phyloP scores from a whole-genome alignment of 2,113 vertebrate genomes.

The Garra rufa region DNA sequence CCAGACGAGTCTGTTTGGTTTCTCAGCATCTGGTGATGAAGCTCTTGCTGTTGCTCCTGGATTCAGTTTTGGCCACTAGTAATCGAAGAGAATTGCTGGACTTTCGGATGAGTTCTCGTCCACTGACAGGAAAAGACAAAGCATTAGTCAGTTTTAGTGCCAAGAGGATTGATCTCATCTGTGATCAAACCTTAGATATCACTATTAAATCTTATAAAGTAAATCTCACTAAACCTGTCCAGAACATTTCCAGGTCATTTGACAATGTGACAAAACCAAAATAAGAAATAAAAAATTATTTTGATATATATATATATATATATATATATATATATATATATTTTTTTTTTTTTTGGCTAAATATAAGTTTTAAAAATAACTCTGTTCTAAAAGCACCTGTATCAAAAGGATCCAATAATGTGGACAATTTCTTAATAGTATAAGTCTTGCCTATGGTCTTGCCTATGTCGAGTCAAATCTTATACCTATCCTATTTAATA shows the following conservation, averaged over 20 bases:
- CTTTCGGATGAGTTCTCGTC: slow-evolving; percentile 74
- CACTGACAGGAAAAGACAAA: slow-evolving; percentile 61
- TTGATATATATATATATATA: too few relatives aligned
- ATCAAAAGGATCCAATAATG: too few relatives aligned
- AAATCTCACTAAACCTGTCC: background rate
- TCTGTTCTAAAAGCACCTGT: too few relatives aligned
- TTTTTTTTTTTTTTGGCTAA: too few relatives aligned
- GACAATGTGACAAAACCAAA: background rate
- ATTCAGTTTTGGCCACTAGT: slow-evolving; percentile 75
- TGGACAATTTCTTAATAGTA: too few relatives aligned
- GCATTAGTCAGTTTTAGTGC: background rate
- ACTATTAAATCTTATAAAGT: background rate
- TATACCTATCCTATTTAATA: too few relatives aligned
- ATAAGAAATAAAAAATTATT: background rate
- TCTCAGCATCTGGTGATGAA: slow-evolving; percentile 65
- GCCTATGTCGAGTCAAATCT: too few relatives aligned
- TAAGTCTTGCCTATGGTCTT: too few relatives aligned
- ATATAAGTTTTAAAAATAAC: too few relatives aligned
- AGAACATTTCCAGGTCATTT: background rate
- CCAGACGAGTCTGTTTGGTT: background rate
- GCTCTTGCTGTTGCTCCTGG: slow-evolving; percentile 40
- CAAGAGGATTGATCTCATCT: background rate
- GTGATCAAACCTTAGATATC: background rate
- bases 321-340: too few relatives aligned
- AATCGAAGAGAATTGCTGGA: slow-evolving; percentile 72